Conservation (phyloP, 2,113 vertebrate genomes). For the Neodon shergylaensis region DNA sequence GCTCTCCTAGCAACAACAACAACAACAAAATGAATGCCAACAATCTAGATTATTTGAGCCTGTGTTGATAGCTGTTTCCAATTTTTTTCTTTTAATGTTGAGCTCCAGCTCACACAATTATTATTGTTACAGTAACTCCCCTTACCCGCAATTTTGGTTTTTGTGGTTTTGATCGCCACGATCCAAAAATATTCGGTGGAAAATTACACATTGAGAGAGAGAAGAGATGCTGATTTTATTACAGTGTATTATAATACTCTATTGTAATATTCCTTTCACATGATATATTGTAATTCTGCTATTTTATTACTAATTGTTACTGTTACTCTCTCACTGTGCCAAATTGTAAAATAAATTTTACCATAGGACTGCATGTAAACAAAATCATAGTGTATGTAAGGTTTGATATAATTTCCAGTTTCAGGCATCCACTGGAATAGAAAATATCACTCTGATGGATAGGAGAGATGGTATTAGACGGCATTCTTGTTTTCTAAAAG, state of each 20-base stretch:
- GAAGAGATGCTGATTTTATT: background rate
- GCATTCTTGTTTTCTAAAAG: conserved; percentile 46
- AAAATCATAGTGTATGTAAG: background rate
- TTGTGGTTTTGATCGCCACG: background rate
- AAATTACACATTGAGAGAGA: background rate
- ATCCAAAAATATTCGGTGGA: background rate
- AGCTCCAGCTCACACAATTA: background rate
- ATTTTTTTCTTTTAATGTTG: conserved; percentile 42
- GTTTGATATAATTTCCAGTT: background rate
- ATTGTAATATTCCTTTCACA: background rate
- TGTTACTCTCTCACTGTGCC: background rate
- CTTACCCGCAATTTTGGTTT: background rate
- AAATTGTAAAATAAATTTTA: background rate
- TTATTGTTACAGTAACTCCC: background rate
- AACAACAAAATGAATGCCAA: conserved; percentile 5
- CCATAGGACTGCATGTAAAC: no score
- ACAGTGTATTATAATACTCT: background rate
- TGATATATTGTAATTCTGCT: background rate
- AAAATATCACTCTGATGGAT: background rate
- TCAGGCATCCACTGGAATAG: background rate
- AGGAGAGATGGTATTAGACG: background rate
- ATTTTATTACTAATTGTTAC: background rate
- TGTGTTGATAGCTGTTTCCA: background rate
- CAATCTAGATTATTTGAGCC: conserved; percentile 35
- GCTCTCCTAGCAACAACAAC: conserved; percentile 7